These are phyloP conservation scores for Podotricha telesiphe DNA, from an alignment of 2,888 invertebrate species.

Conservation along the genomic window DNA sequence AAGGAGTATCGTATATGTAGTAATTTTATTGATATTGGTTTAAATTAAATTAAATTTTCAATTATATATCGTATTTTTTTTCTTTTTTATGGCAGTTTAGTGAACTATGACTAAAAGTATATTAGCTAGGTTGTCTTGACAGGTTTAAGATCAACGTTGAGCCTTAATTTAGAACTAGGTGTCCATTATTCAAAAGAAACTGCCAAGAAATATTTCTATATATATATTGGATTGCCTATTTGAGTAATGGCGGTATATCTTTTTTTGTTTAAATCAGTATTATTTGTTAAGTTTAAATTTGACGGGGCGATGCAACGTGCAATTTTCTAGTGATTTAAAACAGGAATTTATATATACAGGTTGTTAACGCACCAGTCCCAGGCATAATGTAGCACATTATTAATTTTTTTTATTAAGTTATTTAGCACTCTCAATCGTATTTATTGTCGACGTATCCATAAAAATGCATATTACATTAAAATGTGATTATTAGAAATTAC, in stretches of 20 bases:
- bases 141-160: slow-evolving; percentile 67
- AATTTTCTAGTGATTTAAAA: slow-evolving; percentile 30
- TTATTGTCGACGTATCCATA: slow-evolving; percentile 73
- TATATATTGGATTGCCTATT: slow-evolving; percentile 3
- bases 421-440: slow-evolving; percentile 75
- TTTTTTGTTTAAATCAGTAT: slow-evolving; percentile 35
- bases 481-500: slow-evolving; percentile 74
- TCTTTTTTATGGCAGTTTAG: too few relatives aligned
- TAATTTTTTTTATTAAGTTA: slow-evolving; percentile 69
- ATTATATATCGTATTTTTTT: not conserved
- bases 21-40: not conserved
- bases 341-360: slow-evolving; percentile 12
- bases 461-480: slow-evolving; percentile 79
- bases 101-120: not conserved
- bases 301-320: slow-evolving; percentile 18
- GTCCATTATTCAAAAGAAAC: slow-evolving; percentile 19
- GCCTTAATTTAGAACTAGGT: slow-evolving; percentile 42
- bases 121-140: slow-evolving; percentile 74
- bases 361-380: slow-evolving; percentile 74
- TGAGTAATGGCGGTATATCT: slow-evolving; percentile 25
- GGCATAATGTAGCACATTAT: slow-evolving; percentile 68
- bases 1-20: not conserved
- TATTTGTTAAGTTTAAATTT: slow-evolving; percentile 28
- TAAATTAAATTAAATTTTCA: not conserved
- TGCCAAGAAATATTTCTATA: slow-evolving; percentile 28